phyloP scores from a whole-genome alignment of 2,113 vertebrate species.

The Microcebus tavaratra region DNA sequence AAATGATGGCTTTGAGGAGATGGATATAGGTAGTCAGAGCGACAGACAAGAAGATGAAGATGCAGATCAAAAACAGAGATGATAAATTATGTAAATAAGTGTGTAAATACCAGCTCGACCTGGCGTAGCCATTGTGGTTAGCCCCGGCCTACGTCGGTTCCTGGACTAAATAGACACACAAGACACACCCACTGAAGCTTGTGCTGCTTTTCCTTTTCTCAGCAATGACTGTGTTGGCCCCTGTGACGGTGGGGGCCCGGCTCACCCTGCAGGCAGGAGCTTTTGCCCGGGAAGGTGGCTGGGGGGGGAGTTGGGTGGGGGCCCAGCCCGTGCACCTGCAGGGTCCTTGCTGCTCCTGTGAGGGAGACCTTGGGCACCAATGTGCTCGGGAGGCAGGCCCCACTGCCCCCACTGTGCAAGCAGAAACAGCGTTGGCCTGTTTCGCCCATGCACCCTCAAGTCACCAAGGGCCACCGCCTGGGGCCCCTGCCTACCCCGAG shows the following conservation, averaged over 20 bases:
- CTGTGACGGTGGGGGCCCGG: too few relatives aligned
- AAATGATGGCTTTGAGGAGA: not conserved
- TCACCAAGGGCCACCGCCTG: accelerated
- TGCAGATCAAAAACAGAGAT: not conserved
- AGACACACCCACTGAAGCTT: not conserved
- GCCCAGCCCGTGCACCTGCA: too few relatives aligned
- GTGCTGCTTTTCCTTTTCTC: not conserved
- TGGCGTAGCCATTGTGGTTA: accelerated
- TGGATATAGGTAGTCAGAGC: accelerated
- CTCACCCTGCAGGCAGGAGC: too few relatives aligned
- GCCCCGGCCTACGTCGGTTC: not conserved
- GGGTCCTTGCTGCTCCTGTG: accelerated
- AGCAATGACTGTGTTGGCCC: too few relatives aligned
- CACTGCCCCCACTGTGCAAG: accelerated
- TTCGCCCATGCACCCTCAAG: not conserved
- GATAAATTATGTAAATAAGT: too few relatives aligned
- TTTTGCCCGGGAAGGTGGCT: too few relatives aligned
- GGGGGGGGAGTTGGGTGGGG: too few relatives aligned
- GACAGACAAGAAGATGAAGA: accelerated
- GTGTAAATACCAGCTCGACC: accelerated
- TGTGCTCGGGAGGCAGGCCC: accelerated
- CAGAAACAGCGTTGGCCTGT: accelerated
- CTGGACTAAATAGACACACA: not conserved
- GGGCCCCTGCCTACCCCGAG: too few relatives aligned
- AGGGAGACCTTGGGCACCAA: not conserved